Evolutionary conservation across 2,113 vertebrate genomes (phyloP).

Genomic region (Ancistrus triradiatus): DNA sequence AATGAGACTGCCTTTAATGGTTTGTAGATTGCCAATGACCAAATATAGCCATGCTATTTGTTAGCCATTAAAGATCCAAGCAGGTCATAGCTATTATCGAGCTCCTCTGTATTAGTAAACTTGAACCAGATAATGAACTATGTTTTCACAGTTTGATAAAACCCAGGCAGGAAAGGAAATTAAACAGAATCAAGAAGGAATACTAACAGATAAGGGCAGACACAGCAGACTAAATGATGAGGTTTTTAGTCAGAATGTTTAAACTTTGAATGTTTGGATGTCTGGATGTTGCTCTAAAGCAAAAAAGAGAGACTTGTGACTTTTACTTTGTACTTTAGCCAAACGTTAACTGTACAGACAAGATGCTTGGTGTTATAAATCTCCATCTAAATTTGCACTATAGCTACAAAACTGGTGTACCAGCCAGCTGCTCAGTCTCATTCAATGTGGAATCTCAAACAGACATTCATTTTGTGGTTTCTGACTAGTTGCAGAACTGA

Average conservation of each 20-base stretch:
- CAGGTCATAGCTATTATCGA: not conserved
- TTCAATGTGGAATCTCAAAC: no score
- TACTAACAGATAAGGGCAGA: not conserved
- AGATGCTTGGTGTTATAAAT: no score
- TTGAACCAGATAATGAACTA: not conserved
- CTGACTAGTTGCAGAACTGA: no score
- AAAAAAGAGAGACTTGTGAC: not conserved
- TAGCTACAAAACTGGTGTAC: no score
- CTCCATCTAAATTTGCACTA: no score
- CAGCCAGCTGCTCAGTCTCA: no score
- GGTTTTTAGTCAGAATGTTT: conserved; percentile 12
- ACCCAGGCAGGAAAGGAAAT: not conserved
- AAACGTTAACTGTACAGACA: no score
- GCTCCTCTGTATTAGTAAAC: not conserved
- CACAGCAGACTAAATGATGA: conserved; percentile 1
- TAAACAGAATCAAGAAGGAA: not conserved
- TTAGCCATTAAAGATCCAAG: not conserved
- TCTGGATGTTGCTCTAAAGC: not conserved
- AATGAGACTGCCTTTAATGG: conserved; percentile 24
- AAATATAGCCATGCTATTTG: not conserved
- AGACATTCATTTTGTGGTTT: no score
- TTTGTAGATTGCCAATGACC: conserved; percentile 12
- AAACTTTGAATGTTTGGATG: not conserved
- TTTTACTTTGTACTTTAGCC: no score
- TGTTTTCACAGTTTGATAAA: not conserved